A percentile compares a stretch with the other conserved stretches of the same genome.
Conservation (phyloP, 1,140 invertebrate genomes). For the Prorops nasuta region DNA sequence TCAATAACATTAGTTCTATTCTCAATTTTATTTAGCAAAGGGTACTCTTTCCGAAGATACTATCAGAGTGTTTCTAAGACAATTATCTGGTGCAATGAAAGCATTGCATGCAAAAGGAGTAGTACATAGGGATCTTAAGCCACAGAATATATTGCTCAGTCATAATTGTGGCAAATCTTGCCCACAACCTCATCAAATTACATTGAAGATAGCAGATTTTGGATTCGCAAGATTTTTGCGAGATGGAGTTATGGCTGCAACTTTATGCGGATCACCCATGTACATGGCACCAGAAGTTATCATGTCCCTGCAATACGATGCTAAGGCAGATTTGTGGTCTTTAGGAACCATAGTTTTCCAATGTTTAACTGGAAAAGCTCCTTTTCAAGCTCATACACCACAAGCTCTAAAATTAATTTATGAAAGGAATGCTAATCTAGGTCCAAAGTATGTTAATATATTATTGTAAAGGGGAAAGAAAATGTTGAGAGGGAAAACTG, state of each 20-base stretch:
- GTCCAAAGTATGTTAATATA: conserved; percentile 79
- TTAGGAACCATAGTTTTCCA: conserved; percentile 99
- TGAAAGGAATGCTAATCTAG: conserved; percentile 92
- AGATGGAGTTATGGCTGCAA: conserved; percentile 99
- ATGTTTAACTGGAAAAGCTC: conserved; percentile 96
- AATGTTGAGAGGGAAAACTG: not conserved
- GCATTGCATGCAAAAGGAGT: conserved; percentile 95
- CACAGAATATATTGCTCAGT: conserved; percentile 93
- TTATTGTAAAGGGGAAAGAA: not conserved
- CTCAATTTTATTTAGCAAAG: conserved; percentile 61
- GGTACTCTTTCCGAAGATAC: conserved; percentile 96
- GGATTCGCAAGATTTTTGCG: conserved; percentile 97
- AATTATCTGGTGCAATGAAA: conserved; percentile 96
- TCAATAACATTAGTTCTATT: conserved; percentile 14
- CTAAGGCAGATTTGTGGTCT: conserved; percentile 98
- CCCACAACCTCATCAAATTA: conserved; percentile 88
- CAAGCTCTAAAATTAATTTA: conserved; percentile 97
- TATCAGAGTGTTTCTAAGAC: conserved; percentile 89
- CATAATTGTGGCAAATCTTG: conserved; percentile 75
- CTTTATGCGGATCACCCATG: conserved; percentile 99
- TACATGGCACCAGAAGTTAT: conserved; percentile 99
- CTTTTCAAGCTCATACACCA: conserved; percentile 97
- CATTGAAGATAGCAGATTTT: conserved; percentile 99
- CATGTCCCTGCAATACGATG: conserved; percentile 98
- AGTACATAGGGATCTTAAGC: conserved; percentile 98